These are phyloP conservation scores for Merops nubicus DNA, from an alignment of 2,113 vertebrate species.

Conservation along the genomic window DNA sequence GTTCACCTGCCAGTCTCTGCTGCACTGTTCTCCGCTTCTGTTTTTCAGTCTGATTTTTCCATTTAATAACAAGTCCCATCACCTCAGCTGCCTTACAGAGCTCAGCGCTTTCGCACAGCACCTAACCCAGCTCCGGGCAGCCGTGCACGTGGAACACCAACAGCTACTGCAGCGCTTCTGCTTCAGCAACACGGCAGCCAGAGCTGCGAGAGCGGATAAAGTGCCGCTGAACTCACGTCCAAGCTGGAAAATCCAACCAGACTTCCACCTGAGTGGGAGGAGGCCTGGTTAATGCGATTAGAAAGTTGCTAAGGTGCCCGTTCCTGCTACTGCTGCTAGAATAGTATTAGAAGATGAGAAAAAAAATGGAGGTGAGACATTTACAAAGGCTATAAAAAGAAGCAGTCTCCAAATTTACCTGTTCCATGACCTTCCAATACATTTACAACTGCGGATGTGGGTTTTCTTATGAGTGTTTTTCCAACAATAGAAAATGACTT, in stretches of 20 bases:
- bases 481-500: slow-evolving; percentile 44
- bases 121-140: background rate
- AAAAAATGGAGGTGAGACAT: background rate
- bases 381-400: background rate
- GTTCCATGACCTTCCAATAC: background rate
- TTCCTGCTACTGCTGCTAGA: background rate
- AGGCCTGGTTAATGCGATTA: background rate
- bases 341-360: background rate
- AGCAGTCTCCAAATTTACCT: background rate
- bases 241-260: slow-evolving; percentile 19
- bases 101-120: fast-evolving
- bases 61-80: background rate
- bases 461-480: slow-evolving; percentile 28
- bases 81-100: background rate
- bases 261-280: slow-evolving; percentile 4
- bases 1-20: background rate
- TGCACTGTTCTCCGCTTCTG: background rate
- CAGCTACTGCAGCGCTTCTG: background rate
- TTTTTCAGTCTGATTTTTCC: background rate
- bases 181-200: background rate
- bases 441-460: slow-evolving; percentile 24
- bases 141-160: background rate
- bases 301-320: background rate
- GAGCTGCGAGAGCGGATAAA: background rate
- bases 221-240: background rate